Base-by-base conservation (phyloP, 2,888 invertebrate species). In the Agrochola circellaris region DNA sequence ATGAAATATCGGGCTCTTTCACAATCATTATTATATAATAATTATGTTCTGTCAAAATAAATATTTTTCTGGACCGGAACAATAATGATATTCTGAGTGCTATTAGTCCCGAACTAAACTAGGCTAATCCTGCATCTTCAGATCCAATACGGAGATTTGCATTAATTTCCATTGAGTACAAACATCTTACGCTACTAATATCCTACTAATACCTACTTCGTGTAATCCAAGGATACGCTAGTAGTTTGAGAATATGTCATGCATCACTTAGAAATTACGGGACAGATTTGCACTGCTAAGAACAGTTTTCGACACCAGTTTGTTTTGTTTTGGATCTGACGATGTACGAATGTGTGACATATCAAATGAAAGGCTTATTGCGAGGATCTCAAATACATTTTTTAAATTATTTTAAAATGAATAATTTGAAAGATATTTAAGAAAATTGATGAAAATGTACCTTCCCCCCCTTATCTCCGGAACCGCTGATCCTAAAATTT, bases 91-190 rank as follows among this genome's bases (percentile, higher is more conserved):
- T 75, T 70, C 69, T 45, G 7, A 82, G 51, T 61, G 68, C 69
- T 42, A 70, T 75, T 62, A 61, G 48, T 70, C 61, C 30, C 54
- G 5, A 64, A 67, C 30, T 60, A 58, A 82, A 82, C 56, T 51
- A 51, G 54, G 77, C 38, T 82, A 83, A 86, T 82, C 83, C 62
- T 11, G 34, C 60, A 56, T 82, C 70, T 71, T 70, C 54, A 58
- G 61, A 64, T 64, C 62, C 69, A 69, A 69, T 82, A 86, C 45
- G 58, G 48, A 64, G 69, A 86, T 86, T 82, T 82, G 77, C 77
- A 86, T 82, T 86, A 86, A 82, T 82, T 86, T 82, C 38, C 69
- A 81, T 81, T 68, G 23, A 54, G 45, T 45, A 38, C 58, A 72
- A 74, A 74, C 81, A 62, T 54, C 74, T 81, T 45, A 73, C 23